A percentile compares a stretch with the other conserved stretches of the same genome.
These are phyloP conservation scores for Trachops cirrhosus DNA, from an alignment of 2,797 vertebrate species.

Conservation along the genomic window DNA sequence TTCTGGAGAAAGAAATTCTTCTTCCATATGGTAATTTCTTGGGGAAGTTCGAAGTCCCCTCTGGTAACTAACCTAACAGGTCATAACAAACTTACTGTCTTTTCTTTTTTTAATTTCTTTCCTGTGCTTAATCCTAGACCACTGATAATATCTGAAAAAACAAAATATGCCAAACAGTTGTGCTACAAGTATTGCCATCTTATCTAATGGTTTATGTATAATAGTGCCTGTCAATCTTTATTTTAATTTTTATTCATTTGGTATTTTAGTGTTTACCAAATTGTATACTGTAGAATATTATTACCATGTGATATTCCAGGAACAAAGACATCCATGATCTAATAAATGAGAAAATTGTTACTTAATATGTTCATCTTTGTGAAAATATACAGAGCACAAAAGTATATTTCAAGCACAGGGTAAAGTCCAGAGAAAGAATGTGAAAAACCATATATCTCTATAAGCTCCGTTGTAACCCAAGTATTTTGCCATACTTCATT, in stretches of 20 bases:
- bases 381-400: not conserved
- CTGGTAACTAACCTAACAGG: not conserved
- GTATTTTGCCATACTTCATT: not conserved
- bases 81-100: not conserved
- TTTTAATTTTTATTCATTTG: not conserved
- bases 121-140: not conserved
- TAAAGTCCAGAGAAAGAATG: not conserved
- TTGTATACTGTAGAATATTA: not conserved
- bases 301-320: not conserved
- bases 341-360: not conserved
- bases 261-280: not conserved
- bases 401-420: not conserved
- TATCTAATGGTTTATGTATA: not conserved
- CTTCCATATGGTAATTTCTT: not conserved
- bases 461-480: not conserved
- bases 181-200: not conserved
- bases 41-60: not conserved
- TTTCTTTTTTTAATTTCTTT: not conserved
- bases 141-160: not conserved
- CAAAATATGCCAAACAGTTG: not conserved
- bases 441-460: not conserved
- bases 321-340: not conserved
- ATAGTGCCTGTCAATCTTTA: not conserved
- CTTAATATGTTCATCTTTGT: not conserved
- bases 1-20: constrained; percentile 26